These are phyloP conservation scores for Elephantulus edwardii DNA, from an alignment of 2,113 vertebrate species.

Conservation along the genomic window DNA sequence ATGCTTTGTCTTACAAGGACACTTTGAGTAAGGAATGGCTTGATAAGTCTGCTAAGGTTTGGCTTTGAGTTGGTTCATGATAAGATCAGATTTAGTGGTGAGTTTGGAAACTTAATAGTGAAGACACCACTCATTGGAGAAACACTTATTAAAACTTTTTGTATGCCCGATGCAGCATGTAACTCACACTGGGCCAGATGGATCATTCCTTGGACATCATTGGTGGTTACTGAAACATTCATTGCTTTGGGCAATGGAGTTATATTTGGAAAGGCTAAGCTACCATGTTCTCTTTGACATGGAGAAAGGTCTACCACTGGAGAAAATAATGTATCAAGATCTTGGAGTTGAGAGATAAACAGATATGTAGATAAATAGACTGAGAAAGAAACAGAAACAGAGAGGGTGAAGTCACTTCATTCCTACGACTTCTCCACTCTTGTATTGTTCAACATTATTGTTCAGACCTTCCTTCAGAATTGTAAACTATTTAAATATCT, in stretches of 20 bases:
- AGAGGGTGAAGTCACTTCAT: too few species aligned
- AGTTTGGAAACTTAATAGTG: not conserved
- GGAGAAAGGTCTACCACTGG: not conserved
- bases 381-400: not conserved
- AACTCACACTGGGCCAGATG: too few species aligned
- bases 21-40: not conserved
- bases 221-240: not conserved
- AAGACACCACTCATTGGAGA: not conserved
- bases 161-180: not conserved
- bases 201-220: not conserved
- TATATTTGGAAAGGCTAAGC: not conserved
- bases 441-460: accelerated
- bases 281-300: accelerated
- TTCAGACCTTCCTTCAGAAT: not conserved
- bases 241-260: too few species aligned
- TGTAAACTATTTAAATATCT: not conserved
- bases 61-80: not conserved
- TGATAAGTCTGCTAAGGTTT: not conserved
- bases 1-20: not conserved
- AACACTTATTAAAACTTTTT: not conserved
- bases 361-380: too few species aligned
- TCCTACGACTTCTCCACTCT: too few species aligned
- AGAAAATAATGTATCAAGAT: not conserved
- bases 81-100: not conserved
- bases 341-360: not conserved